Conservation (phyloP, 2,113 vertebrate genomes). For the Cebus imitator region DNA sequence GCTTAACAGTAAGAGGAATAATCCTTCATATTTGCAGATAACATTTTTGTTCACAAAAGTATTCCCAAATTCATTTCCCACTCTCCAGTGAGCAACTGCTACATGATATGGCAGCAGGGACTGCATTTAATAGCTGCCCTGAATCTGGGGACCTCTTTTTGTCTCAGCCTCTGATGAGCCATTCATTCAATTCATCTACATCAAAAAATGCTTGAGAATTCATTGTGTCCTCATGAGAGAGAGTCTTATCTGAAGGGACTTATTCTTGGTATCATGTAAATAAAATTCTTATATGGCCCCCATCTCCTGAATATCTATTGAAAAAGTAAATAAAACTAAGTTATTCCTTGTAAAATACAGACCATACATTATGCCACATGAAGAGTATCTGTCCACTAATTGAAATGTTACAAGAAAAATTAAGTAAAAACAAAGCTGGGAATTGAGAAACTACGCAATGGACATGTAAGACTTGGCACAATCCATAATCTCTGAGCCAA, state of each 20-base stretch:
- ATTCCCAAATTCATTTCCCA: not conserved
- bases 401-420: not conserved
- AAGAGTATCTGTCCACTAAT: not conserved
- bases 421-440: not conserved
- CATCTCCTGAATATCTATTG: not conserved
- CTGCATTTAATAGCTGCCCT: fast-evolving
- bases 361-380: too few relatives aligned
- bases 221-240: too few relatives aligned
- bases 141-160: not conserved
- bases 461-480: too few relatives aligned
- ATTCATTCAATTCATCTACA: too few relatives aligned
- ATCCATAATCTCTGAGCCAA: not conserved
- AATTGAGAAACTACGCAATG: too few relatives aligned
- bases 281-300: not conserved
- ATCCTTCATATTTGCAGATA: not conserved
- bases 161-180: not conserved
- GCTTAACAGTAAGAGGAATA: not conserved
- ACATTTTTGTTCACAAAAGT: not conserved
- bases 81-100: not conserved
- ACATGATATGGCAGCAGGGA: not conserved
- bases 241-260: not conserved
- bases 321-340: not conserved
- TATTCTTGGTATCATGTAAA: not conserved
- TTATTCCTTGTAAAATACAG: not conserved
- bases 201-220: not conserved